Evolutionary conservation across 2,113 vertebrate species (phyloP).

Genomic region (Mola mola): DNA sequence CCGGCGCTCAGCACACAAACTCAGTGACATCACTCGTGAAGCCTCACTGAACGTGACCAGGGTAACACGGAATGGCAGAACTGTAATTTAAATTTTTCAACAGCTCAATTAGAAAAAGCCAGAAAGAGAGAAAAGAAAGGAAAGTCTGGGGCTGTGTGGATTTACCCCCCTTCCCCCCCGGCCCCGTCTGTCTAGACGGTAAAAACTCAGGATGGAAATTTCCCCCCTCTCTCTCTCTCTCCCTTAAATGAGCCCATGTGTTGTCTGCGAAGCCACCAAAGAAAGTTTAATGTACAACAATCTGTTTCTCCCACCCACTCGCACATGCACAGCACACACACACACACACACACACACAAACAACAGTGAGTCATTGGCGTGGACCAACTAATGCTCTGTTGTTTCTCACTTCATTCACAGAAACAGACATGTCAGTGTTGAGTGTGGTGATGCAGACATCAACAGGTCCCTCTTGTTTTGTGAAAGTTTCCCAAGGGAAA

Average conservation of each 20-base stretch:
- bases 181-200: slow-evolving; percentile 82
- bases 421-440: slow-evolving; percentile 75
- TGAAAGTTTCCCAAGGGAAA: slow-evolving; percentile 59
- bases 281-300: slow-evolving; percentile 75
- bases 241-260: slow-evolving; percentile 79
- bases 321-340: slow-evolving; percentile 21
- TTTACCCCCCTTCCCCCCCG: slow-evolving; percentile 40
- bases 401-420: slow-evolving; percentile 79
- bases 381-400: slow-evolving; percentile 68
- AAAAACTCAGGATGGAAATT: slow-evolving; percentile 80
- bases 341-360: slow-evolving; percentile 11
- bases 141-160: slow-evolving; percentile 40
- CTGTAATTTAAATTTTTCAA: slow-evolving; percentile 78
- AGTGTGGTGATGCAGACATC: slow-evolving; percentile 62
- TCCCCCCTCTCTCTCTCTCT: slow-evolving; percentile 49
- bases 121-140: slow-evolving; percentile 44
- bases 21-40: slow-evolving; percentile 68
- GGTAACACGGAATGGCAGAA: slow-evolving; percentile 52
- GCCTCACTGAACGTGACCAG: slow-evolving; percentile 49
- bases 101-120: slow-evolving; percentile 78
- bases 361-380: slow-evolving; percentile 77
- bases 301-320: slow-evolving; percentile 44
- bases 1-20: slow-evolving; percentile 19
- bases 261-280: slow-evolving; percentile 83
- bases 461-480: slow-evolving; percentile 62